Evolutionary conservation across 2,797 vertebrate species (phyloP), one percentile per base, ranked within the genome.

Genomic region (Odontamblyopus rebecca): DNA sequence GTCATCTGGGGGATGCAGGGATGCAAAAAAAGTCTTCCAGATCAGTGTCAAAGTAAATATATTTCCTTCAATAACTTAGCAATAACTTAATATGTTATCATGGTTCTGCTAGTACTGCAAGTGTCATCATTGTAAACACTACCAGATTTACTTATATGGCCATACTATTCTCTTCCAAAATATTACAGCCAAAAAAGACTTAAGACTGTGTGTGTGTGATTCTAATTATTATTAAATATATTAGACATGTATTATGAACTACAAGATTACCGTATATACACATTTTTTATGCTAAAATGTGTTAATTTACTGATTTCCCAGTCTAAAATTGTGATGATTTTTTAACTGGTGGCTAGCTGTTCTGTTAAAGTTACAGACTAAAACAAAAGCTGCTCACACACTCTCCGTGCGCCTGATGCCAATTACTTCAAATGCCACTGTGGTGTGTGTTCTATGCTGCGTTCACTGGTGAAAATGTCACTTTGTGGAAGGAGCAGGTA

Each of bases 391-490:
- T 61, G 74, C 67, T 78, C 69, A 60, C 61, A 59, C 76, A 77
- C 71, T 82, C 72, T 61, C 63, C 60, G 61, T 61, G 61, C 27
- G 67, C 75, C 67, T 69, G 64, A 77, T 84, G 85, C 84, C 88
- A 89, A 81, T 90, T 88, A 89, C 83, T 75, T 80, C 75, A 89
- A 88, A 88, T 87, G 82, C 80, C 87, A 89, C 76, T 69, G 65
- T 82, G 84, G 88, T 74, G 73, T 82, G 71, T 82, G 76, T 79
- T 82, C 29, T 30, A 69, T 85, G 73, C 75, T 77, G 67, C 84
- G 76, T 82, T 77, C 61, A 6, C 72, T 75, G 68, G 78, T 80
- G 75, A 81, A 88, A 90, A 85, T 82, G 82, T 84, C 82, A 79
- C 82, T 86, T 80, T 83, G 78, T 79, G 77, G 63, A 87, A 86